Evolutionary conservation across 2,888 invertebrate genomes (phyloP).

Genomic region (Drosophila aldrichi): DNA sequence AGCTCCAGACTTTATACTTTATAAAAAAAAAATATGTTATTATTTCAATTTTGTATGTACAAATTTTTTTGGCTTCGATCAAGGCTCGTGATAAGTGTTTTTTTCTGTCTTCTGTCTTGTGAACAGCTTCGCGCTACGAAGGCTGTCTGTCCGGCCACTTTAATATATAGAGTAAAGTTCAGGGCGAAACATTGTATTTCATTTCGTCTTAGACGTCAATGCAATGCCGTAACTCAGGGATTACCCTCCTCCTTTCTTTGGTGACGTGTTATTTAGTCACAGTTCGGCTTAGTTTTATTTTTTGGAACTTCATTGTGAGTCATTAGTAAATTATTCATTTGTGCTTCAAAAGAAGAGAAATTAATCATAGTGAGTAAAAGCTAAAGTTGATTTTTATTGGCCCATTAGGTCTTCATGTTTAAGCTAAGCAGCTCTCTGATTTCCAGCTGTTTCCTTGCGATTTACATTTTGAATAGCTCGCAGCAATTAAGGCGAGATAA

Average conservation of each 20-base stretch:
- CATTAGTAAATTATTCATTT: slow-evolving; percentile 23
- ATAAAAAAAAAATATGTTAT: slow-evolving; percentile 18
- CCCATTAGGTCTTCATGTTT: background rate
- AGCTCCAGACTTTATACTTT: slow-evolving; percentile 33
- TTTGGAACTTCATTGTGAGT: slow-evolving; percentile 45
- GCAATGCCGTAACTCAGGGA: slow-evolving; percentile 15
- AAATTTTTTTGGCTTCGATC: slow-evolving; percentile 49
- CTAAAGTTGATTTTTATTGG: background rate
- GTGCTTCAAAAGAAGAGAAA: slow-evolving; percentile 18
- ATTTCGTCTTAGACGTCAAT: background rate
- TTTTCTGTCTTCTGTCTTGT: slow-evolving; percentile 2
- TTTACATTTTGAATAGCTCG: background rate
- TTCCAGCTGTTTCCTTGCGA: background rate
- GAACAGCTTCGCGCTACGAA: slow-evolving; percentile 11
- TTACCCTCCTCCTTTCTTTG: slow-evolving; percentile 21
- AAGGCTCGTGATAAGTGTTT: slow-evolving; percentile 55
- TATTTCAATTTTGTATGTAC: slow-evolving; percentile 9
- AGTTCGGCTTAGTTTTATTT: background rate
- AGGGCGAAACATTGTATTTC: slow-evolving; percentile 23
- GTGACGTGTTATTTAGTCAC: slow-evolving; percentile 35
- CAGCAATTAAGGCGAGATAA: slow-evolving; percentile 1
- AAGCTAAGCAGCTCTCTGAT: background rate
- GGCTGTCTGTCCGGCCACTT: slow-evolving; percentile 29
- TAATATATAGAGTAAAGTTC: slow-evolving; percentile 59
- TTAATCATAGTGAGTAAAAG: slow-evolving; percentile 35